Evolutionary conservation across 2,888 invertebrate species (phyloP).

Genomic region (Oeneis ivallda): DNA sequence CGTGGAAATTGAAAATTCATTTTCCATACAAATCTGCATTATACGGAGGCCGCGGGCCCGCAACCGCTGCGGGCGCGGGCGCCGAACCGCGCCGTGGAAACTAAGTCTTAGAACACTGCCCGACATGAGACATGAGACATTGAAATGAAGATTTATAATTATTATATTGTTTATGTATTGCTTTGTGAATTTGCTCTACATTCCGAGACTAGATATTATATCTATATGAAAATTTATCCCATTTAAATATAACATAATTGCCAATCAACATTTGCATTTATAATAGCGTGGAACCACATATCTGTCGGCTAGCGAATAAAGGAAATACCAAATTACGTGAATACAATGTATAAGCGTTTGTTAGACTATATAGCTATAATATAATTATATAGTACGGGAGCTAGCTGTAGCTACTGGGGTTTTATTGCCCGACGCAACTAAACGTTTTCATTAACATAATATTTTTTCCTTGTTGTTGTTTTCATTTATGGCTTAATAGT

Average conservation of each 20-base stretch:
- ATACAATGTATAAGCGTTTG: slow-evolving; percentile 1
- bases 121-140: too few species aligned
- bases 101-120: too few species aligned
- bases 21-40: too few species aligned
- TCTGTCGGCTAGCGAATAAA: neutral
- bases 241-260: neutral
- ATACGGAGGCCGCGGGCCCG: too few species aligned
- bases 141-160: too few species aligned
- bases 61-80: too few species aligned
- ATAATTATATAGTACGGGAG: slow-evolving; percentile 2
- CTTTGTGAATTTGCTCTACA: too few species aligned
- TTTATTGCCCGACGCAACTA: too few species aligned
- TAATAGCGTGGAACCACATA: neutral
- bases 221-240: neutral
- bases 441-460: neutral
- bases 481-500: too few species aligned
- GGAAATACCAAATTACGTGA: neutral
- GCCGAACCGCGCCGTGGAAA: too few species aligned
- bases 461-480: neutral
- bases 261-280: neutral
- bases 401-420: neutral
- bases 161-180: too few species aligned
- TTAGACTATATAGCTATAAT: neutral
- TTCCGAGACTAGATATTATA: neutral
- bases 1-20: too few species aligned